phyloP scores from a whole-genome alignment of 2,113 vertebrate genomes.

The Indicator indicator region DNA sequence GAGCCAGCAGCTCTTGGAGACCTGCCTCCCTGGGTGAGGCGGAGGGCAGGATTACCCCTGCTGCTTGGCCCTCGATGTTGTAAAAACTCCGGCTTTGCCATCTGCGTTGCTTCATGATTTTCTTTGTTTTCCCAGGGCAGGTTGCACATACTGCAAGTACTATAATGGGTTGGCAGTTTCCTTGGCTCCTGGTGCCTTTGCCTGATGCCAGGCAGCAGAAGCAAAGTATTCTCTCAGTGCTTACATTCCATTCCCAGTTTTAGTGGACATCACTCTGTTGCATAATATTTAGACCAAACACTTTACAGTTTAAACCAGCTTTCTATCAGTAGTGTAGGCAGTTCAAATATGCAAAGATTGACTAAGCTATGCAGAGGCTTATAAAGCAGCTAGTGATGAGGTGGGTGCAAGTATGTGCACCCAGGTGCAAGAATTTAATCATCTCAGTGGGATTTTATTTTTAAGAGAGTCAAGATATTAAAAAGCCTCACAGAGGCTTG shows the following conservation, averaged over 20 bases:
- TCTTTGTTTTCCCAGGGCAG: neutral
- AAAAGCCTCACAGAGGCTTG: neutral
- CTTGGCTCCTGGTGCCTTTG: neutral
- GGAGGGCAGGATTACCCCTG: neutral
- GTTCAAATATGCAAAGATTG: neutral
- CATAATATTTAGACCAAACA: neutral
- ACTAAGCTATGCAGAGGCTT: neutral
- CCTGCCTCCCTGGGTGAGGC: neutral
- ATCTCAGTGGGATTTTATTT: neutral
- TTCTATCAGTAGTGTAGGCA: neutral
- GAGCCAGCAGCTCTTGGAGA: neutral
- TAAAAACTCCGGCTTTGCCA: neutral
- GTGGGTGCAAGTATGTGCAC: neutral
- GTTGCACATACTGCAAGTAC: rapidly evolving
- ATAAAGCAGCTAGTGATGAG: neutral
- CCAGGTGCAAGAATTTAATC: neutral
- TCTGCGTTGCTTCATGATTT: rapidly evolving
- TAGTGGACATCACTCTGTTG: neutral
- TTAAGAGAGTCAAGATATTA: neutral
- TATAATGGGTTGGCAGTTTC: rapidly evolving
- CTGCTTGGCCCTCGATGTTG: neutral
- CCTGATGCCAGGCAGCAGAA: neutral
- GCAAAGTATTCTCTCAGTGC: neutral
- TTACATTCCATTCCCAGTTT: neutral
- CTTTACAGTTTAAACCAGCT: neutral